Evolutionary conservation across 2,797 vertebrate genomes (phyloP).

Genomic region (Hemitrygon akajei): DNA sequence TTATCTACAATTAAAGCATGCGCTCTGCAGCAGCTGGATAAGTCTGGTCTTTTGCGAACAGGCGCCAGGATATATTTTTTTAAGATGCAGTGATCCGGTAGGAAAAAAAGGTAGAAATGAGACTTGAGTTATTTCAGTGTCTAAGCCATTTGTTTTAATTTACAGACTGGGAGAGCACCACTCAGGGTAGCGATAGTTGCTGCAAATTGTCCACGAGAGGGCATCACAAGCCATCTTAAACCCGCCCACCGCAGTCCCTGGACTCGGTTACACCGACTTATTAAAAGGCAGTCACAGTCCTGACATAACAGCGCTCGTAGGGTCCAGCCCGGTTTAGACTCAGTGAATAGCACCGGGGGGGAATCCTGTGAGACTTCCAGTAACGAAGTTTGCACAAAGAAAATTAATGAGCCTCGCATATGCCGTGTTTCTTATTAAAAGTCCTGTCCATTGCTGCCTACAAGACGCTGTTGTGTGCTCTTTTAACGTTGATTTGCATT

Average conservation of each 20-base stretch:
- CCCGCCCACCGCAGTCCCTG: neutral
- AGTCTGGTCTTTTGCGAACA: neutral
- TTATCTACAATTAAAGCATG: no score
- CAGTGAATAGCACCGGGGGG: neutral
- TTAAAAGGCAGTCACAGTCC: neutral
- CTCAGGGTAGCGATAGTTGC: neutral
- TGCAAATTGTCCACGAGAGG: neutral
- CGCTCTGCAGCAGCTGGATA: neutral
- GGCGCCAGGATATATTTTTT: neutral
- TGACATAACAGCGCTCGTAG: no score
- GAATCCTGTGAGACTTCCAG: neutral
- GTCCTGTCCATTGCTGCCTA: neutral
- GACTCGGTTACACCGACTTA: neutral
- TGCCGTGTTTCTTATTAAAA: neutral
- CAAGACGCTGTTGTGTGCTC: neutral
- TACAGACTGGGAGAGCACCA: neutral
- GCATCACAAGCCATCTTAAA: constrained; percentile 7
- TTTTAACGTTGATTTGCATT: constrained; percentile 32
- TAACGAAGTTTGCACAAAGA: constrained; percentile 20
- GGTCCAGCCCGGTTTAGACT: no score
- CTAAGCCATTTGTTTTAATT: neutral
- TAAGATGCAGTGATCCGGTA: neutral
- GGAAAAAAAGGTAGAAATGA: neutral
- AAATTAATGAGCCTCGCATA: neutral
- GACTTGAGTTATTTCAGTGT: neutral